These are phyloP conservation scores for Pygmarrhopalites habei DNA, from an alignment of 1,140 invertebrate species.

Conservation along the genomic window DNA sequence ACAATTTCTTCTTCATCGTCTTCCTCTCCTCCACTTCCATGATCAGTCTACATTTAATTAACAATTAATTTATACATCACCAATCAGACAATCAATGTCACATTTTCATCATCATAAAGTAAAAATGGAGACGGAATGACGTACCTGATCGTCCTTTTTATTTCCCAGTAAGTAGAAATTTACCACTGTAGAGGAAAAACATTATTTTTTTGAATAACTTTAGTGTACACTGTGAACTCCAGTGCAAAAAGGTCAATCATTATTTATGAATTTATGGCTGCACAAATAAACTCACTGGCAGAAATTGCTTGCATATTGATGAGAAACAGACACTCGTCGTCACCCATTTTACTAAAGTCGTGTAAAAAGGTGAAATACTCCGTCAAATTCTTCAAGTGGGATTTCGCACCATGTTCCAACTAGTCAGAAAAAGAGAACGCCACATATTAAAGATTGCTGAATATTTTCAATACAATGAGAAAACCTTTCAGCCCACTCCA, in stretches of 20 bases:
- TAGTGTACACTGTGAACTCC: too few species aligned
- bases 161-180: slow-evolving; percentile 87
- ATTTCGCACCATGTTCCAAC: slow-evolving; percentile 80
- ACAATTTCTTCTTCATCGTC: slow-evolving; percentile 67
- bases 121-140: slow-evolving; percentile 35
- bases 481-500: too few species aligned
- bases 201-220: too few species aligned
- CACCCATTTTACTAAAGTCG: slow-evolving; percentile 90
- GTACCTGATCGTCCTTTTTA: slow-evolving; percentile 58
- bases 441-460: too few species aligned
- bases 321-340: slow-evolving; percentile 81
- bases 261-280: too few species aligned
- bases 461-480: too few species aligned
- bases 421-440: slow-evolving; percentile 42
- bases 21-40: slow-evolving; percentile 64
- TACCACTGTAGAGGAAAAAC: too few species aligned
- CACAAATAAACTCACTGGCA: too few species aligned
- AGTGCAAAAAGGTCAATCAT: too few species aligned
- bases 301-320: slow-evolving; percentile 78
- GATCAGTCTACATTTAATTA: slow-evolving; percentile 12
- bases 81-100: too few species aligned
- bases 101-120: background rate
- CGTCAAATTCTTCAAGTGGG: slow-evolving; percentile 75
- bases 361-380: slow-evolving; percentile 87
- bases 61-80: background rate